Evolutionary conservation across 2,113 vertebrate genomes (phyloP).

Genomic region (Hassar affinis): DNA sequence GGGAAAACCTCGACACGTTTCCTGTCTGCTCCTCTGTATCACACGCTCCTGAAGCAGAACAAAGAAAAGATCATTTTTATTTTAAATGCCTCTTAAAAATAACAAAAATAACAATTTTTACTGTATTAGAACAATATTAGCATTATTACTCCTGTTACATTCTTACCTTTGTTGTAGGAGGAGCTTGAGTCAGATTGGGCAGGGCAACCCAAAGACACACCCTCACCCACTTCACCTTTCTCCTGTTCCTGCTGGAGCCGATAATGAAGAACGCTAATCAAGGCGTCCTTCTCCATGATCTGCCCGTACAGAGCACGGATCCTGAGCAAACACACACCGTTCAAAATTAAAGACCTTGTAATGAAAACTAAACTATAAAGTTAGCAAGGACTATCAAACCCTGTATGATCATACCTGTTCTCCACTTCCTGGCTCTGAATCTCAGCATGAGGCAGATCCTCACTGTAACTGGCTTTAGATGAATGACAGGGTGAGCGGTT

Average conservation of each 20-base stretch:
- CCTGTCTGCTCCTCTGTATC: constrained; percentile 68
- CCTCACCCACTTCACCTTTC: constrained; percentile 71
- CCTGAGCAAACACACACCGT: constrained; percentile 59
- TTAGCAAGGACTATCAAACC: not conserved
- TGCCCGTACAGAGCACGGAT: constrained; percentile 88
- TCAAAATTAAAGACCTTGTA: not conserved
- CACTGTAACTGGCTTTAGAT: constrained; percentile 88
- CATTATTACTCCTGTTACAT: not conserved
- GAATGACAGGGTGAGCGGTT: constrained; percentile 89
- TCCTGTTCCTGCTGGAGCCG: constrained; percentile 78
- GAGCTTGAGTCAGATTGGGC: constrained; percentile 45
- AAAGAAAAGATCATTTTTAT: constrained; percentile 8
- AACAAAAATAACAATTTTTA: not conserved
- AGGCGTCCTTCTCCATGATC: constrained; percentile 91
- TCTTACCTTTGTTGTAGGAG: constrained; percentile 63
- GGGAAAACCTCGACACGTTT: not conserved
- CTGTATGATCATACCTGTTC: constrained; percentile 77
- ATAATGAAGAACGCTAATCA: constrained; percentile 92
- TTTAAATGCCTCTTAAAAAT: not conserved
- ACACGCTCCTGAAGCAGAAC: constrained; percentile 66
- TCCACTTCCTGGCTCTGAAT: constrained; percentile 93
- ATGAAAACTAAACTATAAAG: not conserved
- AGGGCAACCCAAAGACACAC: constrained; percentile 78
- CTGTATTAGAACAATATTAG: no score
- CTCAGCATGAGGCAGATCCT: constrained; percentile 79